Conservation (phyloP, 2,888 invertebrate genomes). For the Philonicus albiceps region DNA sequence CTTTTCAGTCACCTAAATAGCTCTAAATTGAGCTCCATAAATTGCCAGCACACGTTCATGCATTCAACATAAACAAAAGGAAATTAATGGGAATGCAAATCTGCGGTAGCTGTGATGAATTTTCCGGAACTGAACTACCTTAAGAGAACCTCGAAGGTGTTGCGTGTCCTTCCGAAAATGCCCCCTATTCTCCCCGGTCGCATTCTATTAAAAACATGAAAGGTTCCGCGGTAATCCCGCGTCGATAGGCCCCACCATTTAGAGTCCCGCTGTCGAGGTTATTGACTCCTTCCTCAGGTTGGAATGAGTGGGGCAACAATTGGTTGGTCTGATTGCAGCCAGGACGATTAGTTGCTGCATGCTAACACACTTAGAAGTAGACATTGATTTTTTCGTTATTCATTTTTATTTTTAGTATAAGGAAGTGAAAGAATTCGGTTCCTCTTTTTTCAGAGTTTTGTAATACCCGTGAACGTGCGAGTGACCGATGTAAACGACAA, state of each 20-base stretch:
- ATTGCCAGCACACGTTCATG: not conserved
- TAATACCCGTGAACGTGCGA: conserved; percentile 65
- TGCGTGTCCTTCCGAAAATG: not conserved
- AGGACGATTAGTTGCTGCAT: not conserved
- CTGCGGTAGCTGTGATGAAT: not conserved
- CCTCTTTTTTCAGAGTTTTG: conserved; percentile 57
- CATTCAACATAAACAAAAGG: not conserved
- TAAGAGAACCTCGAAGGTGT: not conserved
- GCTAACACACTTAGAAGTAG: not conserved
- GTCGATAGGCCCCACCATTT: not conserved
- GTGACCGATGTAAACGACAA: conserved; percentile 94
- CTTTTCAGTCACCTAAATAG: not conserved
- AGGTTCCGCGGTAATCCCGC: not conserved
- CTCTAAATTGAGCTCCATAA: not conserved
- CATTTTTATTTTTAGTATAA: not conserved
- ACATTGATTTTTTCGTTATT: conserved; percentile 17
- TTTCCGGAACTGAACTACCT: not conserved
- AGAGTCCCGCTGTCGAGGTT: not conserved
- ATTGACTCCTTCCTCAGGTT: conserved; percentile 45
- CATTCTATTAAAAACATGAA: not conserved
- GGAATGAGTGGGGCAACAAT: conserved; percentile 49
- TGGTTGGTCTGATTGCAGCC: conserved; percentile 30
- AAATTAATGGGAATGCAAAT: conserved; percentile 9
- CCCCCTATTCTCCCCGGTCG: not conserved
- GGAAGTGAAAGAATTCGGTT: not conserved